Conservation (phyloP, 2,797 vertebrate genomes). For the Galaxias olidus region DNA sequence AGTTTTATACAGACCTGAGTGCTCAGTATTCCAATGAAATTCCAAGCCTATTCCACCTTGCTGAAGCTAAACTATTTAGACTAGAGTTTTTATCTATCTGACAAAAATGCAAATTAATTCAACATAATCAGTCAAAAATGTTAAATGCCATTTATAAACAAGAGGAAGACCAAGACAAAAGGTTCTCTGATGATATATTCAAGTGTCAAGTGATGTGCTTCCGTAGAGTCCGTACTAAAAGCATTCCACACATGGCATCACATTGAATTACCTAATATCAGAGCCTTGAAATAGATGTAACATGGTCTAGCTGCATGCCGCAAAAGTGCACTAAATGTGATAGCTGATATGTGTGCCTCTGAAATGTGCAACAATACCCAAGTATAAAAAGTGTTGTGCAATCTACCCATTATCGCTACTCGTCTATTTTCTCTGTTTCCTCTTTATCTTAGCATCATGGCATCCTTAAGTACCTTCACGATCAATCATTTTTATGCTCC, state of each 20-base stretch:
- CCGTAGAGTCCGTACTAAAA: too few relatives aligned
- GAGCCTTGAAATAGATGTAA: not conserved
- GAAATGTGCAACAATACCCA: conserved; percentile 41
- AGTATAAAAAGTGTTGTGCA: conserved; percentile 52
- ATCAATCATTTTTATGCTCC: conserved; percentile 71
- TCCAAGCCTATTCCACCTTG: conserved; percentile 9
- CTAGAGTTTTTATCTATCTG: too few relatives aligned
- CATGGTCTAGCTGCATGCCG: not conserved
- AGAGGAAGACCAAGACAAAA: too few relatives aligned
- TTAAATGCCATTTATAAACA: too few relatives aligned
- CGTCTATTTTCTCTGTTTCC: conserved; percentile 43
- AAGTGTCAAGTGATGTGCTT: too few relatives aligned
- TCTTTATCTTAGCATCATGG: conserved; percentile 50
- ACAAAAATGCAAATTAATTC: too few relatives aligned
- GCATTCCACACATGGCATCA: too few relatives aligned
- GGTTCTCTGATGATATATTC: too few relatives aligned
- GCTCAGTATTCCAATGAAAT: conserved; percentile 10
- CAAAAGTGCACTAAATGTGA: too few relatives aligned
- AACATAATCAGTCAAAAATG: too few relatives aligned
- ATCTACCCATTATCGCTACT: conserved; percentile 51
- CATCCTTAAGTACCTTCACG: conserved; percentile 52
- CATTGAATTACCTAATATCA: too few relatives aligned
- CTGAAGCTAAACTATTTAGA: too few relatives aligned
- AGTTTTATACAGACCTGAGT: conserved; percentile 43
- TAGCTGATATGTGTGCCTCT: conserved; percentile 3